These are phyloP conservation scores for Tribolium madens DNA, from an alignment of 1,140 invertebrate genomes.

Conservation along the genomic window DNA sequence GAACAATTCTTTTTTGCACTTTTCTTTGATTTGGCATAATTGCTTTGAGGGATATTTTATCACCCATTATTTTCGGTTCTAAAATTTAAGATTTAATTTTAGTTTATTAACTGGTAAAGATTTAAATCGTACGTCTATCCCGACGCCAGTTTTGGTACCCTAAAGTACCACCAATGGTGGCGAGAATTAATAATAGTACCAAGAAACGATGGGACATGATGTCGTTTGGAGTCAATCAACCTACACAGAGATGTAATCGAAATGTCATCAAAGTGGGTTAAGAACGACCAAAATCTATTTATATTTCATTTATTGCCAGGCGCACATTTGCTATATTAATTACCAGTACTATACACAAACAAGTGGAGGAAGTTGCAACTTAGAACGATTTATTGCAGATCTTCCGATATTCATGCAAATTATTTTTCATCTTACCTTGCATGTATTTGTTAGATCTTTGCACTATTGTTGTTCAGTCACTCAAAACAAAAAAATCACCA, in stretches of 20 bases:
- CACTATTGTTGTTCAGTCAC: background rate
- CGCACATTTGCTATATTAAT: background rate
- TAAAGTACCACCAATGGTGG: background rate
- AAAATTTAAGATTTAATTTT: conserved; percentile 22
- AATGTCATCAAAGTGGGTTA: background rate
- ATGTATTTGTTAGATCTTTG: conserved; percentile 5
- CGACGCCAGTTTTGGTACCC: conserved; percentile 5
- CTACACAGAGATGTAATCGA: background rate
- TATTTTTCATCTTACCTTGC: conserved; percentile 11
- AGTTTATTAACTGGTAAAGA: background rate
- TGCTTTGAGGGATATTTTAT: conserved; percentile 72
- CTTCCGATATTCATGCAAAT: conserved; percentile 14
- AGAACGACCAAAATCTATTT: conserved; percentile 9
- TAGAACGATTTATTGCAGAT: background rate
- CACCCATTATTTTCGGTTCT: conserved; percentile 66
- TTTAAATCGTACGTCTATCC: conserved; percentile 11
- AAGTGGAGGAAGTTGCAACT: conserved; percentile 2
- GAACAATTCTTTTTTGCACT: conserved; percentile 78
- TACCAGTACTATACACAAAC: background rate
- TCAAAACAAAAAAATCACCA: background rate
- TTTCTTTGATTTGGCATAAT: conserved; percentile 71
- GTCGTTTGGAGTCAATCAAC: background rate
- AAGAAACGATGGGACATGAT: background rate
- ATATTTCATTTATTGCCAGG: background rate
- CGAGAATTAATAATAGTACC: background rate